These are phyloP conservation scores for Agrypnia vestita DNA, from an alignment of 1,140 invertebrate species.

Conservation along the genomic window DNA sequence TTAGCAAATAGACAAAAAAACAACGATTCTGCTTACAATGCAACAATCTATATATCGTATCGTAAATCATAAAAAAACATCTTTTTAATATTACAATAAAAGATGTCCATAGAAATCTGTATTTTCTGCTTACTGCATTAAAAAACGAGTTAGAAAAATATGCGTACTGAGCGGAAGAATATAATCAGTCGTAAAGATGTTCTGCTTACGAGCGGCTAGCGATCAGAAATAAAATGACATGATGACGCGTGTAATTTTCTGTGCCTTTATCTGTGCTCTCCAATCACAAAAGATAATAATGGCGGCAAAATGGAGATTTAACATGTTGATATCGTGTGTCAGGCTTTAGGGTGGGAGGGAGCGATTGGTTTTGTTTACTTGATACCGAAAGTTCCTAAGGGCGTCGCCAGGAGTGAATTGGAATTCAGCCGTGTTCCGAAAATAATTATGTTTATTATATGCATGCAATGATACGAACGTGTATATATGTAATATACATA, in stretches of 20 bases:
- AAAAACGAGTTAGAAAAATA: too few species aligned
- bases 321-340: conserved; percentile 15
- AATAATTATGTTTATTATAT: too few species aligned
- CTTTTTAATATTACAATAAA: too few species aligned
- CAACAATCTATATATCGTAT: too few species aligned
- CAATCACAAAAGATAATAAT: conserved; percentile 26
- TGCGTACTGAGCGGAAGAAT: too few species aligned
- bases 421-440: background rate
- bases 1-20: too few species aligned
- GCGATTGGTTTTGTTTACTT: conserved; percentile 27
- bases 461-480: background rate
- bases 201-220: background rate
- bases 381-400: background rate
- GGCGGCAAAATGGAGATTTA: conserved; percentile 25
- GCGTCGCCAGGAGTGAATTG: conserved; percentile 1
- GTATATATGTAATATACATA: background rate
- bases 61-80: too few species aligned
- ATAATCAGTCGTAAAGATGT: too few species aligned
- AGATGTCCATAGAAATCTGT: too few species aligned
- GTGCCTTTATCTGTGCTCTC: conserved; percentile 2
- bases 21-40: too few species aligned
- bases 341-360: background rate
- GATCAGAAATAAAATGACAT: conserved; percentile 16
- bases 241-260: conserved; percentile 11
- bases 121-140: too few species aligned